Conservation (phyloP, 2,797 vertebrate genomes). For the Cyclopterus lumpus region DNA sequence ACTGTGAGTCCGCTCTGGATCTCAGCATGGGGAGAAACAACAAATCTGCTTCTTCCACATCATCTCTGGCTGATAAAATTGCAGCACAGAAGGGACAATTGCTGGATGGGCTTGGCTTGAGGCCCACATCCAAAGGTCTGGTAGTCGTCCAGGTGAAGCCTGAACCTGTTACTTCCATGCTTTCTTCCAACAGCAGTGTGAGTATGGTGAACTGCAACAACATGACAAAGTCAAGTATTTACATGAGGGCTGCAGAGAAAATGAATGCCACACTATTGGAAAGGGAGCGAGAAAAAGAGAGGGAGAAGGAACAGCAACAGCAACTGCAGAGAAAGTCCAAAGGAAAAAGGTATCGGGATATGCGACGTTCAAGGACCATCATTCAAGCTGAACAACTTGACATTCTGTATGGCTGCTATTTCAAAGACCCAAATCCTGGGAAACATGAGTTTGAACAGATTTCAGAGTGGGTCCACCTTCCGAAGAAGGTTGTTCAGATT, state of each 20-base stretch:
- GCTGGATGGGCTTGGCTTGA: constrained; percentile 84
- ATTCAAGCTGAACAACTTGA: constrained; percentile 95
- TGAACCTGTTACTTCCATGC: constrained; percentile 68
- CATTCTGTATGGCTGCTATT: constrained; percentile 94
- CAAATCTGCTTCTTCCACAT: constrained; percentile 69
- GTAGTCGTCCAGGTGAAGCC: constrained; percentile 86
- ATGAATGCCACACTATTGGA: constrained; percentile 74
- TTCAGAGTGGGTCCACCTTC: constrained; percentile 93
- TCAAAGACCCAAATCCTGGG: constrained; percentile 94
- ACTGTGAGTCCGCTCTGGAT: constrained; percentile 84
- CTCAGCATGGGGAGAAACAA: constrained; percentile 86
- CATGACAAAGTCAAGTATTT: constrained; percentile 79
- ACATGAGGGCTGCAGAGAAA: constrained; percentile 80
- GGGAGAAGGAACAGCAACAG: constrained; percentile 74
- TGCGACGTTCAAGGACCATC: constrained; percentile 92
- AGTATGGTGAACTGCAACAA: constrained; percentile 78
- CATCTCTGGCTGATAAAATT: constrained; percentile 71
- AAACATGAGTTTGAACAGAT: constrained; percentile 95
- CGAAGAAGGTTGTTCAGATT: constrained; percentile 95
- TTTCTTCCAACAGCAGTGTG: constrained; percentile 70
- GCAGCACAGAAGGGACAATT: constrained; percentile 82
- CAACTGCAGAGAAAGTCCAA: constrained; percentile 81
- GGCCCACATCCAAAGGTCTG: constrained; percentile 82
- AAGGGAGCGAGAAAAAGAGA: constrained; percentile 68
- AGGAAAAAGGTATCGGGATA: constrained; percentile 83